Evolutionary conservation across 1,140 invertebrate species (phyloP).

Genomic region (Proctacanthus coquilletti): DNA sequence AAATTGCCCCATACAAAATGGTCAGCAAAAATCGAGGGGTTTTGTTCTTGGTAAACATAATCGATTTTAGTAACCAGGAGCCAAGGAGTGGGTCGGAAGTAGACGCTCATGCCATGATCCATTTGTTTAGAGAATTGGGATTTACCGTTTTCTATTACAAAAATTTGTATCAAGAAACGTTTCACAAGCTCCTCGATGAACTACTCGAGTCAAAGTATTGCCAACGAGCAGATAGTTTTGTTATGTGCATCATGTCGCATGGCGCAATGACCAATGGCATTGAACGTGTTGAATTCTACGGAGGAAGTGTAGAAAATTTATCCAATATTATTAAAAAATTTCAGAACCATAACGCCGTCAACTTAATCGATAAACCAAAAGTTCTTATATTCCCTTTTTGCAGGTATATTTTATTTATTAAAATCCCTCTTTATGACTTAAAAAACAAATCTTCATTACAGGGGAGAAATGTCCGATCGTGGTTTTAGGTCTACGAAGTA

Average conservation of each 20-base stretch:
- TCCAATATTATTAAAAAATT: conserved; percentile 42
- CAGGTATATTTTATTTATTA: conserved; percentile 30
- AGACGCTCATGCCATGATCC: conserved; percentile 34
- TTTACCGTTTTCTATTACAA: conserved; percentile 31
- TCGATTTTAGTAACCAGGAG: conserved; percentile 25
- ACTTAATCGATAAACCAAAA: conserved; percentile 52
- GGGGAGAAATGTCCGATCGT: conserved; percentile 18
- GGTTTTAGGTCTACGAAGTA: conserved; percentile 10
- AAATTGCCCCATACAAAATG: conserved; percentile 32
- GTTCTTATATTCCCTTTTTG: conserved; percentile 66
- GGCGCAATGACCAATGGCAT: conserved; percentile 26
- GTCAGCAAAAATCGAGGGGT: conserved; percentile 36
- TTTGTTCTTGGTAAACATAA: conserved; percentile 40
- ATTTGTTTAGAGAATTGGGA: conserved; percentile 36
- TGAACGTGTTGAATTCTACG: conserved; percentile 28
- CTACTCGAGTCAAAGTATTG: conserved; percentile 27
- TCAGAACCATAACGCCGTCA: conserved; percentile 38
- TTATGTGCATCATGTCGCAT: conserved; percentile 43
- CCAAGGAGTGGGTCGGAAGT: conserved; percentile 31
- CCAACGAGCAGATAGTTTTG: conserved; percentile 33
- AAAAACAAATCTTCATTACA: no score
- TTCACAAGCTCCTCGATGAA: conserved; percentile 20
- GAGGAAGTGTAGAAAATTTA: conserved; percentile 30
- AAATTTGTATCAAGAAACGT: conserved; percentile 31
- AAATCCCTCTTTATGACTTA: no score